phyloP scores from a whole-genome alignment of 1,140 invertebrate species.

The Bombus balteatus region DNA sequence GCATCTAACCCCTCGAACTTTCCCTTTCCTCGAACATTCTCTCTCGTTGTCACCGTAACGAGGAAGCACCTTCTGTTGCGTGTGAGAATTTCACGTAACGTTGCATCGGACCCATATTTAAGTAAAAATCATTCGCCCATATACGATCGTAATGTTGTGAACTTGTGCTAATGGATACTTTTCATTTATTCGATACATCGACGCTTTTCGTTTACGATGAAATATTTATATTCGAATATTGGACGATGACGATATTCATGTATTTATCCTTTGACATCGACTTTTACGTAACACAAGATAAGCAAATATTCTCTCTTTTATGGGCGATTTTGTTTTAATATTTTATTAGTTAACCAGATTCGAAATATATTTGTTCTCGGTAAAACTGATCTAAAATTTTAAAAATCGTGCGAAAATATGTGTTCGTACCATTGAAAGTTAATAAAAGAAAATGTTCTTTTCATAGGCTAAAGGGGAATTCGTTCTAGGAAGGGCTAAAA shows the following conservation, averaged over 20 bases:
- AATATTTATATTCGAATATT: not conserved
- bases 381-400: too few species aligned
- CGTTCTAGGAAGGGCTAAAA: not conserved
- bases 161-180: not conserved
- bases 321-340: not conserved
- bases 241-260: not conserved
- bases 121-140: not conserved
- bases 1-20: conserved; percentile 8
- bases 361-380: too few species aligned
- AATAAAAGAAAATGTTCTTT: not conserved
- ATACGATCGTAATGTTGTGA: not conserved
- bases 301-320: too few species aligned
- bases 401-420: too few species aligned
- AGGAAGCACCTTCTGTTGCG: not conserved
- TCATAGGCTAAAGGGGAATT: not conserved
- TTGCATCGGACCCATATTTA: not conserved
- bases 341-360: not conserved
- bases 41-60: not conserved
- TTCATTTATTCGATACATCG: too few species aligned
- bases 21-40: conserved; percentile 12
- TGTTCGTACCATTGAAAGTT: too few species aligned
- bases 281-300: too few species aligned
- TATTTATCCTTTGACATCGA: not conserved
- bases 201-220: not conserved
- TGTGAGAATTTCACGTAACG: conserved; percentile 11